Evolutionary conservation across 2,113 vertebrate species (phyloP), one percentile per base, ranked within the genome.

Genomic region (Brevimyrus niger): DNA sequence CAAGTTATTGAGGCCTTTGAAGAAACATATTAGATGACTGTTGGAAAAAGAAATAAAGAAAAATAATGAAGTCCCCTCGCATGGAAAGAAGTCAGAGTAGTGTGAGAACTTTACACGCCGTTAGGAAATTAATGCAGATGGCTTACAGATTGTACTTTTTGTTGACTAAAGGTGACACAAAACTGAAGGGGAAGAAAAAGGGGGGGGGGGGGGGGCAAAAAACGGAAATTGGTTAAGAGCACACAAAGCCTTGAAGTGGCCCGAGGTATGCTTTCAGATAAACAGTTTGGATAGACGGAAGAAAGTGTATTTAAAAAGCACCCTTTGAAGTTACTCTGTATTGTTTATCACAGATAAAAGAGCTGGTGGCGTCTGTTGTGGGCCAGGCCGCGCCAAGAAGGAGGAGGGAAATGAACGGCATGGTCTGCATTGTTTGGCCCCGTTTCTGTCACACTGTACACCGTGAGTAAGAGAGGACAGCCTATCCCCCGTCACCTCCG

Each of bases 321-420:
- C 92, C 91, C 88, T 94, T 94, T 94, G 94, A 94, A 93, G 94
- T 93, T 90, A 90, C 90, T 91, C 91, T 91, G 92, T 89, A 94
- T 94, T 94, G 94, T 94, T 93, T 91, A 90, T 84, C 53, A 73
- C 65, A 92, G 93, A 95, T 95, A 93, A 94, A 95, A 94, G 94
- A 90, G 92, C 89, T 93, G 92, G 91, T 93, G 93, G 31, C 38
- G 82, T 46, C 89, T 90, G 90, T 92, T 91, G 90, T 92, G 47
- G 42, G 61, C 8, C 55, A 31, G 84, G 69, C 69, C 11, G 2
- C 76, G 87, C 44, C 61, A 42, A 42, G 53, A 83, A 87, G 27
- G n/a, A 6, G 80, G 82, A 31, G 88, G 13, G 53, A 58, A 90
- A 93, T 89, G 92, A 90, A 88, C 90, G 88, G 89, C 87, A 92